Evolutionary conservation across 2,113 vertebrate genomes (phyloP).

Genomic region (Protomyctophum bolini): DNA sequence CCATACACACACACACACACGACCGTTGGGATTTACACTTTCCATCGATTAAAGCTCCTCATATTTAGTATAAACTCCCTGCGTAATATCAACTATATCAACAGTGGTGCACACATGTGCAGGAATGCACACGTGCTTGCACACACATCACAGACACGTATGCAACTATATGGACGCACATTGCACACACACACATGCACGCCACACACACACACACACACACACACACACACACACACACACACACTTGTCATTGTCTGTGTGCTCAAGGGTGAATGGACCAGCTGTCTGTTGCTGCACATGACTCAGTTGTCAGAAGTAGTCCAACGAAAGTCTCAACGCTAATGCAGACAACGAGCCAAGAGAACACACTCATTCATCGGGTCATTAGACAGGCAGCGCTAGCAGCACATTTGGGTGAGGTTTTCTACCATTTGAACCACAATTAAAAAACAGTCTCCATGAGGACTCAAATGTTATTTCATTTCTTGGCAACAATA

Average conservation of each 20-base stretch:
- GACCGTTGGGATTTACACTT: no score
- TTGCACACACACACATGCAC: not conserved
- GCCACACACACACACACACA: constrained; percentile 6
- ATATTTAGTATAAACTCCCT: no score
- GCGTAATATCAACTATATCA: no score
- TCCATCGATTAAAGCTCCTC: no score
- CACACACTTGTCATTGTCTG: constrained; percentile 27
- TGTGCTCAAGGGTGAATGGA: constrained; percentile 30
- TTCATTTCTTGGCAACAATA: constrained; percentile 29
- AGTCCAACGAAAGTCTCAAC: constrained; percentile 46
- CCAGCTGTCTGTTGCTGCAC: constrained; percentile 17
- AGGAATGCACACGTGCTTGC: no score
- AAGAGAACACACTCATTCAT: constrained; percentile 52
- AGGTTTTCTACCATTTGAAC: constrained; percentile 22
- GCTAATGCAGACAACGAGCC: constrained; percentile 27
- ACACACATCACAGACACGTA: constrained; percentile 9
- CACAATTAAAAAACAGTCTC: not conserved
- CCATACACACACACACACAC: constrained; percentile 10
- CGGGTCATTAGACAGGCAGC: constrained; percentile 36
- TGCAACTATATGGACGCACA: constrained; percentile 6
- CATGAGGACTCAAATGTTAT: constrained; percentile 11
- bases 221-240: constrained; percentile 4
- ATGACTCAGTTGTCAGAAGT: constrained; percentile 58
- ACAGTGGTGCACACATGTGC: no score
- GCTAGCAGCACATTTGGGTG: constrained; percentile 26